Conservation (phyloP, 2,797 vertebrate genomes). For the Pelodytes ibericus region DNA sequence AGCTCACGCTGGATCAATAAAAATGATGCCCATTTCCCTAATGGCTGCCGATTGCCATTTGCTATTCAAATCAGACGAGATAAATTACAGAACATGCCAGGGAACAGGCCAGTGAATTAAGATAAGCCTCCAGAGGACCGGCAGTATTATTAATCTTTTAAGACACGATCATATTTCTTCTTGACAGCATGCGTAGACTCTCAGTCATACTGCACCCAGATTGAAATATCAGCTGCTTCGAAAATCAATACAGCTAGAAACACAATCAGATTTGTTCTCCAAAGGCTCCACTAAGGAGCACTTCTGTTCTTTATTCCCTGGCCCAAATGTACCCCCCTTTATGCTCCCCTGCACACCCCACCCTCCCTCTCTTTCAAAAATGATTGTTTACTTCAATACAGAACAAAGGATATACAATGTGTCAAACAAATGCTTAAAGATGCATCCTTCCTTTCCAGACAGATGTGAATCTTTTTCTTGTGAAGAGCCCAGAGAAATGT, state of each 20-base stretch:
- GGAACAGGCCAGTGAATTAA: conserved; percentile 87
- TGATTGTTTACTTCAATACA: conserved; percentile 62
- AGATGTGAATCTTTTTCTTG: conserved; percentile 41
- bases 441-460: conserved; percentile 27
- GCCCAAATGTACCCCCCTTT: not conserved
- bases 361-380: conserved; percentile 57
- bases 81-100: conserved; percentile 87
- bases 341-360: no score
- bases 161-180: conserved; percentile 88
- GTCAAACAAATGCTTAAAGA: conserved; percentile 14
- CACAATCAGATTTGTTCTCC: conserved; percentile 79
- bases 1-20: conserved; percentile 82
- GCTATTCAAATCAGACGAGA: conserved; percentile 87
- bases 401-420: conserved; percentile 27
- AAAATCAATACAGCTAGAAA: conserved; percentile 83
- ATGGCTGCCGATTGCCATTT: conserved; percentile 85
- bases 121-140: conserved; percentile 84
- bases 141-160: conserved; percentile 87
- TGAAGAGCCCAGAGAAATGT: conserved; percentile 18
- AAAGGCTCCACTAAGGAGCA: conserved; percentile 69
- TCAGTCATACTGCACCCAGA: conserved; percentile 83
- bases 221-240: conserved; percentile 85
- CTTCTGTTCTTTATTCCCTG: conserved; percentile 60
- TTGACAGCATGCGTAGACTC: conserved; percentile 80
- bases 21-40: conserved; percentile 85